phyloP scores from a whole-genome alignment of 2,888 invertebrate genomes.

The Monopis laevigella region DNA sequence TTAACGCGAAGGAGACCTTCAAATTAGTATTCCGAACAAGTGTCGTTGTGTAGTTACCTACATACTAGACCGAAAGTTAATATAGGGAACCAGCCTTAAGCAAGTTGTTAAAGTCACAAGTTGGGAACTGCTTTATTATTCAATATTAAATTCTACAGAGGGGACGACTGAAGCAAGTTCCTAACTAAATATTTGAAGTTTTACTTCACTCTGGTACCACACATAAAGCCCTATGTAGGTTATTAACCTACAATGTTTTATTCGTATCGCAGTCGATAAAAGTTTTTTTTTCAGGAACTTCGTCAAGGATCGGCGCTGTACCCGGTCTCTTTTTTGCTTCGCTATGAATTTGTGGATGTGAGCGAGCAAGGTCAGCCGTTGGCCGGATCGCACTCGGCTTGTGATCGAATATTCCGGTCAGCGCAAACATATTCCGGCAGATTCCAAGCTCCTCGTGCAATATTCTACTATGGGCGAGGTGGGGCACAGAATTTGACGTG shows the following conservation, averaged over 20 bases:
- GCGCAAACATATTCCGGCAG: conserved; percentile 66
- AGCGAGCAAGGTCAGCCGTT: conserved; percentile 72
- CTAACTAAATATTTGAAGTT: conserved; percentile 62
- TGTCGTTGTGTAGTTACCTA: too few relatives aligned
- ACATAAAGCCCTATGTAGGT: background rate
- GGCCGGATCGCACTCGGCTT: conserved; percentile 67
- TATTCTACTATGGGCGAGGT: conserved; percentile 84
- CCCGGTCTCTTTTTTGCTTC: conserved; percentile 78
- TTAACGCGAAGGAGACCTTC: background rate
- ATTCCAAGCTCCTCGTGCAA: conserved; percentile 80
- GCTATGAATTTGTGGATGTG: conserved; percentile 85
- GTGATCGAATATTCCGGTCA: conserved; percentile 70
- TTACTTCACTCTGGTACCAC: conserved; percentile 27
- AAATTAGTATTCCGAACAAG: conserved; percentile 3
- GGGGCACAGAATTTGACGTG: conserved; percentile 81
- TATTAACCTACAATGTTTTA: background rate
- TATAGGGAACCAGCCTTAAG: conserved; percentile 48
- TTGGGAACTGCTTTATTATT: conserved; percentile 61
- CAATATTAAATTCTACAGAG: conserved; percentile 59
- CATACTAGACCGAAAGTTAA: conserved; percentile 27
- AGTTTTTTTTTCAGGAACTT: conserved; percentile 55
- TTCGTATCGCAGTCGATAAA: background rate
- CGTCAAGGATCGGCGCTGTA: conserved; percentile 82
- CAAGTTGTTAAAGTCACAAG: conserved; percentile 56
- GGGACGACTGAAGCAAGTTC: conserved; percentile 50